phyloP scores from a whole-genome alignment of 2,888 invertebrate species.

The Spisula subtruncata region DNA sequence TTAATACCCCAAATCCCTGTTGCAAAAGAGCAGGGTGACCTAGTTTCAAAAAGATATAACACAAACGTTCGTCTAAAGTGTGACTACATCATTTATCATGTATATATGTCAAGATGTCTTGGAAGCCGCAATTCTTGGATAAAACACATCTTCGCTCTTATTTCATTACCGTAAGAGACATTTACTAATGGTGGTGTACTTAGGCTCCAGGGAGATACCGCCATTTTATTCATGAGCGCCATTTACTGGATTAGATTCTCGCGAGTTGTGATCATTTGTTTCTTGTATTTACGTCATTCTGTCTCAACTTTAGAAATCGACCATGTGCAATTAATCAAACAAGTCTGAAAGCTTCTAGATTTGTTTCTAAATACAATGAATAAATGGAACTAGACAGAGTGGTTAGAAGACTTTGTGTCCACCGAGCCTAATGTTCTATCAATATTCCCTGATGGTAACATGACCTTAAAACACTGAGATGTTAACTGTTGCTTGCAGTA shows the following conservation, averaged over 20 bases:
- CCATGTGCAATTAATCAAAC: background rate
- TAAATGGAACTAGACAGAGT: background rate
- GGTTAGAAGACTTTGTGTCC: background rate
- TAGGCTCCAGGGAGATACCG: background rate
- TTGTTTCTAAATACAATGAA: too few species aligned
- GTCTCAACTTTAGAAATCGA: background rate
- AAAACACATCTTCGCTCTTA: background rate
- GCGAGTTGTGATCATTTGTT: background rate
- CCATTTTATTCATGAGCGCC: background rate
- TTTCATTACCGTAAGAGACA: background rate
- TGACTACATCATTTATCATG: background rate
- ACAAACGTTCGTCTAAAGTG: background rate
- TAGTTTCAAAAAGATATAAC: too few species aligned
- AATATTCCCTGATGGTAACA: too few species aligned
- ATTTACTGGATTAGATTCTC: background rate
- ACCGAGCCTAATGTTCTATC: too few species aligned
- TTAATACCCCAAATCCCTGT: too few species aligned
- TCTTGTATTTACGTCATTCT: background rate
- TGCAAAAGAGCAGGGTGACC: too few species aligned
- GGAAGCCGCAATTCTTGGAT: background rate
- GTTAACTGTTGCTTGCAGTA: too few species aligned
- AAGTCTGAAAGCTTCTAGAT: background rate
- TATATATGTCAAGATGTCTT: background rate
- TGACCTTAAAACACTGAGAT: too few species aligned
- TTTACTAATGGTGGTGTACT: slow-evolving; percentile 3